Conservation (phyloP, 2,888 invertebrate genomes). For the Rhagonycha lutea region DNA sequence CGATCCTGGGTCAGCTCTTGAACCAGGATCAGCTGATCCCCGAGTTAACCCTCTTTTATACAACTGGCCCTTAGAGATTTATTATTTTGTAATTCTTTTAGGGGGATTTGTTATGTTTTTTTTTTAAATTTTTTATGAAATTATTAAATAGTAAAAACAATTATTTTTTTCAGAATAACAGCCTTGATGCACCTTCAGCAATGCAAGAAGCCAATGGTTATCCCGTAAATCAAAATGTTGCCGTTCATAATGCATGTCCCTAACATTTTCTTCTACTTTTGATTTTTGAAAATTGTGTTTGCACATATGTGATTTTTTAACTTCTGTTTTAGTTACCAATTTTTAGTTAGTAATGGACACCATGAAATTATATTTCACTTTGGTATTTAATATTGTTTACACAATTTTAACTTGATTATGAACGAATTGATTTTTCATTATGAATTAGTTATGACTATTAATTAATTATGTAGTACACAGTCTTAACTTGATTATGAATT, state of each 20-base stretch:
- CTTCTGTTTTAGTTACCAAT: background rate
- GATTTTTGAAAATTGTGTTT: background rate
- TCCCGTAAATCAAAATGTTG: background rate
- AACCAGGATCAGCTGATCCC: no score
- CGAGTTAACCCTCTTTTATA: no score
- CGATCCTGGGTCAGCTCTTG: no score
- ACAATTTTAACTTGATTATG: background rate
- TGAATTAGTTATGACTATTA: no score
- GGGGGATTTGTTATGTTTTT: no score
- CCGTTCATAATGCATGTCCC: background rate
- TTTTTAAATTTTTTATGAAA: no score
- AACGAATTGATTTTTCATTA: background rate
- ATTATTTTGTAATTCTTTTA: no score
- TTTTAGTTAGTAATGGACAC: background rate
- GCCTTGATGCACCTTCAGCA: background rate
- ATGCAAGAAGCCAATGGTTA: background rate
- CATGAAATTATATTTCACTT: background rate
- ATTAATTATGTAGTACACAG: no score
- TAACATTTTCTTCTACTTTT: background rate
- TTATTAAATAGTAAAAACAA: background rate
- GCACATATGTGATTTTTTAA: background rate
- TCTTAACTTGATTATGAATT: no score
- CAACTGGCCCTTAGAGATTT: no score
- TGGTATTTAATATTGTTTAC: background rate
- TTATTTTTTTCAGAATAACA: background rate